These are phyloP conservation scores for Stenchaetothrips biformis DNA, from an alignment of 2,888 invertebrate genomes.

Conservation along the genomic window DNA sequence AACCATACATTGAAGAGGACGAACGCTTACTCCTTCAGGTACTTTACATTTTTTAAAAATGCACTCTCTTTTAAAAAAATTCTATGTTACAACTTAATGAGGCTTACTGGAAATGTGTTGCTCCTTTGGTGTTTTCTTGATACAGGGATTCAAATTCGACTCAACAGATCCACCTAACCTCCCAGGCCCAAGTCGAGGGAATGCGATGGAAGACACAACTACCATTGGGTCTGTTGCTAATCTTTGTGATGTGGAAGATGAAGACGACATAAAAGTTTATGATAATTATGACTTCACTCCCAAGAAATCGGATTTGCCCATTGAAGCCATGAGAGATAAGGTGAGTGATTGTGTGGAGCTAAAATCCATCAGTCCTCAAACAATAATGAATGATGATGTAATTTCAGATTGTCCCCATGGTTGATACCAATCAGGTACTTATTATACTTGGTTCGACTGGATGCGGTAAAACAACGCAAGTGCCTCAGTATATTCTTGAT, in stretches of 20 bases:
- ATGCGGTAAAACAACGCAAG: slow-evolving; percentile 89
- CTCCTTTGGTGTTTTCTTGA: neutral
- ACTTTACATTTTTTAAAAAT: neutral
- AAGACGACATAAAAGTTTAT: slow-evolving; percentile 42
- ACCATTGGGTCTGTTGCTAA: slow-evolving; percentile 40
- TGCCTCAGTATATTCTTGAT: slow-evolving; percentile 90
- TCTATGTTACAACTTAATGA: neutral
- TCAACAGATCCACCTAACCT: neutral
- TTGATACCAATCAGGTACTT: slow-evolving; percentile 66
- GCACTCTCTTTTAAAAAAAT: too few relatives aligned
- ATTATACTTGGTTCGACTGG: slow-evolving; percentile 91
- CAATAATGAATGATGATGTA: slow-evolving; percentile 28
- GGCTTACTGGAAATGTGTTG: neutral
- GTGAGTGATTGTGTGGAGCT: slow-evolving; percentile 31
- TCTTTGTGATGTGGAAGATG: slow-evolving; percentile 37
- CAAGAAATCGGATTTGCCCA: slow-evolving; percentile 41
- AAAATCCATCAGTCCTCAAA: neutral
- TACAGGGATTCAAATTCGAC: neutral
- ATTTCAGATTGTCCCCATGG: slow-evolving; percentile 60
- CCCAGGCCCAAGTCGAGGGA: neutral
- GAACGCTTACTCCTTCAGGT: neutral
- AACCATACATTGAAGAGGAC: neutral
- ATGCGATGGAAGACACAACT: slow-evolving; percentile 36
- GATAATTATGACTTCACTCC: slow-evolving; percentile 44
- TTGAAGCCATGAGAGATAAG: slow-evolving; percentile 40